Percentiles rank a stretch among this genome's conserved stretches.
Conservation (phyloP, 2,888 invertebrate species). For the Drosophila testacea region DNA sequence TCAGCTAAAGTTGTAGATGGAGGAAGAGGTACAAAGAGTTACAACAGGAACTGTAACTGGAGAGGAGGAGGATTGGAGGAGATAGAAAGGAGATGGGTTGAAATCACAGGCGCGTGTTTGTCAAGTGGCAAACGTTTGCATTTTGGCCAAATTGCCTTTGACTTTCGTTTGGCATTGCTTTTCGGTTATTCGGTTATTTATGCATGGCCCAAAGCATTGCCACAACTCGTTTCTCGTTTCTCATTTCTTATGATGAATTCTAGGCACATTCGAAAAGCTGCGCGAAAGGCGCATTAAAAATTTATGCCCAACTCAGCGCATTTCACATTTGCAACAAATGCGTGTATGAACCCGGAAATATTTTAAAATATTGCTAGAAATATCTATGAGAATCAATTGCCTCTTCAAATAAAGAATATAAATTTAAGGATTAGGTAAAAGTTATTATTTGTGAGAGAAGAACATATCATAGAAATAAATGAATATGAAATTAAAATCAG, state of each 20-base stretch:
- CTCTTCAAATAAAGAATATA: neutral
- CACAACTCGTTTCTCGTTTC: neutral
- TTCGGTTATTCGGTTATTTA: constrained; percentile 59
- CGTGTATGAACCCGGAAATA: neutral
- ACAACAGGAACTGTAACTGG: too few relatives aligned
- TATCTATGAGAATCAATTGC: neutral
- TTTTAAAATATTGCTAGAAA: neutral
- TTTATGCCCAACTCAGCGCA: constrained; percentile 78
- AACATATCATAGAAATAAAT: neutral
- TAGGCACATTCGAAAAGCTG: constrained; percentile 72
- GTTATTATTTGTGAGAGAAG: too few relatives aligned
- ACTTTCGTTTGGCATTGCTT: constrained; percentile 44
- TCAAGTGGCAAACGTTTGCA: constrained; percentile 80
- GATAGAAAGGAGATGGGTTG: constrained; percentile 19
- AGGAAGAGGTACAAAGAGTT: too few relatives aligned
- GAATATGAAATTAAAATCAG: neutral
- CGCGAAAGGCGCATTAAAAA: constrained; percentile 71
- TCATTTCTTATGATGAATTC: constrained; percentile 71
- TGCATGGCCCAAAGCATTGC: constrained; percentile 56
- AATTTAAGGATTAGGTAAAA: neutral
- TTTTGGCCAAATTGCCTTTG: constrained; percentile 77
- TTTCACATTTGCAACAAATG: constrained; percentile 28
- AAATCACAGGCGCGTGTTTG: constrained; percentile 79
- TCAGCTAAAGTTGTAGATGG: neutral
- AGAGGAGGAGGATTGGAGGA: neutral